Conservation (phyloP, 1,140 invertebrate genomes). For the Thrips palmi region DNA sequence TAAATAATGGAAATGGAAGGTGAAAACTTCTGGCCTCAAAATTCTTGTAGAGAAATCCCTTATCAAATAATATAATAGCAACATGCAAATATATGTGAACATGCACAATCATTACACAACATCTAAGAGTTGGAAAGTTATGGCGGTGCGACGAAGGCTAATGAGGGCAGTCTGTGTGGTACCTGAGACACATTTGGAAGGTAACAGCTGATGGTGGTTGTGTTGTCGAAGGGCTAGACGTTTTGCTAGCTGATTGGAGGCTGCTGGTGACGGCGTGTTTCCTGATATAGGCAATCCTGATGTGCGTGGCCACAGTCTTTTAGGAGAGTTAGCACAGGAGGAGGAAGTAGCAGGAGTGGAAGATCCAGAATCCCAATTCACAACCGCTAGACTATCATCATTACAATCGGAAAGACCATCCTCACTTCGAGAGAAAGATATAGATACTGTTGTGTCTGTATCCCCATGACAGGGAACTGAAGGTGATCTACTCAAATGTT, state of each 20-base stretch:
- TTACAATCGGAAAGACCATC: constrained; percentile 23
- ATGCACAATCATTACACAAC: no score
- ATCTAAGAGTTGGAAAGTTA: no score
- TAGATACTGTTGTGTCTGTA: no score
- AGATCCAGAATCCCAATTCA: constrained; percentile 32
- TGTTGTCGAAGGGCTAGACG: constrained; percentile 24
- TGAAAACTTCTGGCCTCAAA: no score
- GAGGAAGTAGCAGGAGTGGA: constrained; percentile 36
- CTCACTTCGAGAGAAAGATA: constrained; percentile 23
- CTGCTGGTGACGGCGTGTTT: constrained; percentile 22
- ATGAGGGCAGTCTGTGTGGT: no score
- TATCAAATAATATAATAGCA: no score
- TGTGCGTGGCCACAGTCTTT: constrained; percentile 33
- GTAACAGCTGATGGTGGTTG: constrained; percentile 29
- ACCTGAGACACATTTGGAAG: constrained; percentile 29
- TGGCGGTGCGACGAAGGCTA: no score
- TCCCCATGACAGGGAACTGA: no score
- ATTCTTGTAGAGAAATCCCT: no score
- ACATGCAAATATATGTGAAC: no score
- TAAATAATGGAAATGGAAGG: no score
- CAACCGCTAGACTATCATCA: constrained; percentile 27
- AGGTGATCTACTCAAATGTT: constrained; percentile 17
- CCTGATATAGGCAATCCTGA: constrained; percentile 15
- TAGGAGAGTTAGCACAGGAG: constrained; percentile 42
- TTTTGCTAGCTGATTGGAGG: constrained; percentile 23